Base-by-base conservation (phyloP, 2,113 vertebrate genomes). In the Oncorhynchus gorbuscha region DNA sequence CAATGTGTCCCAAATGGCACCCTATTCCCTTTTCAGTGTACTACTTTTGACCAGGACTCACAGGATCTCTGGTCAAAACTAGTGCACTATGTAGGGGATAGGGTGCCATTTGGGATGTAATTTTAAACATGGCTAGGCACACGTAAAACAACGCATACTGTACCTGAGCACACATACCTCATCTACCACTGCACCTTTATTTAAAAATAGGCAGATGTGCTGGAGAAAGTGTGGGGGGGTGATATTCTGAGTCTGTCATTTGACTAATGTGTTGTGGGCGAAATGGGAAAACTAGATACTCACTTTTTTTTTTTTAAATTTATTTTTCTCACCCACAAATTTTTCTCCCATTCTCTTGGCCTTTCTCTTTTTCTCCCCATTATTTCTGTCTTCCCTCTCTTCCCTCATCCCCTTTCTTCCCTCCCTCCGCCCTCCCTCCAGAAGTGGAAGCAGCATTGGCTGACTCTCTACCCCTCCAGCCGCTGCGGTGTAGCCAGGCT, bases 371-470 rank as follows among this genome's bases (percentile, higher is more conserved):
- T 45, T n/a, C 1, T 74, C 55, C 55, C 16, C 39, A 45, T 45
- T 58, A 18, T 58, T 58, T 58, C 3, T 58, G 6, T 35, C 35
- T 35, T 35, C 6, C 55, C 55, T 58, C 51, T 35, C 35, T 35
- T 35, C 6, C 55, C 55, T 58, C 51, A 18, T 35, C 51, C 8
- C 69, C 75, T 67, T 14, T 16, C 13, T 32, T 65, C 13, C 48
- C 55, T 61, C 18, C 49, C 20, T 64, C 4, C 8, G 9, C 18
- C 13, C 49, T 8, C 67, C 51, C n/a, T 55, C n/a, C 89, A 98
- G 97, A 94, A 94, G 74, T 99, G 97, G 97, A 97, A 95, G 91
- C 92, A 94, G 26, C 93, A 94, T 80, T 95, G 93, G 93, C 90
- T 96, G 51, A 90, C 93, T 72, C 91, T 99, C 81, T 95, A 94